These are phyloP conservation scores for Callionymus lyra DNA, from an alignment of 2,113 vertebrate genomes.

Conservation along the genomic window DNA sequence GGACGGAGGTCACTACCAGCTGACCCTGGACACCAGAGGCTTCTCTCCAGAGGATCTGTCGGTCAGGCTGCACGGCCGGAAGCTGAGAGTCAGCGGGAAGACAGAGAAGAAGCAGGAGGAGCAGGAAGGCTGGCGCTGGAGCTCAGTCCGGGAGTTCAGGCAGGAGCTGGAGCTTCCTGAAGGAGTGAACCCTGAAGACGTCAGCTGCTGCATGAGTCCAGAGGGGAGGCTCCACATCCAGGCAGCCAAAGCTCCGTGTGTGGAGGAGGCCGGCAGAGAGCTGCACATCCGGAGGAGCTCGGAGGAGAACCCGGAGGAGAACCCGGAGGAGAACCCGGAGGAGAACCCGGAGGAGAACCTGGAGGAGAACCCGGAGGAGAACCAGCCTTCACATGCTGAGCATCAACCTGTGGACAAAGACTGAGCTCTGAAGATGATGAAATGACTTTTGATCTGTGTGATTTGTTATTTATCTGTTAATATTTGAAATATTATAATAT, in stretches of 20 bases:
- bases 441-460: too few relatives aligned
- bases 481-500: too few relatives aligned
- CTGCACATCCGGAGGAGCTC: not conserved
- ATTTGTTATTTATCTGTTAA: too few relatives aligned
- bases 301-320: not conserved
- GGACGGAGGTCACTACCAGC: conserved; percentile 37
- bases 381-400: not conserved
- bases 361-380: not conserved
- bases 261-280: conserved; percentile 5
- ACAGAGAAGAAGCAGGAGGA: conserved; percentile 66
- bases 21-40: conserved; percentile 63
- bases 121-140: conserved; percentile 57
- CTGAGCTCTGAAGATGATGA: too few relatives aligned
- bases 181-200: conserved; percentile 48
- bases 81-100: conserved; percentile 63
- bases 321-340: not conserved
- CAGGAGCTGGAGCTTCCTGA: conserved; percentile 67
- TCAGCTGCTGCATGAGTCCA: conserved; percentile 58
- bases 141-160: conserved; percentile 63
- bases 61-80: conserved; percentile 66
- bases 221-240: conserved; percentile 62
- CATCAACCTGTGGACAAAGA: too few relatives aligned
- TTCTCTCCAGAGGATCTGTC: conserved; percentile 62
- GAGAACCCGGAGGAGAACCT: not conserved
- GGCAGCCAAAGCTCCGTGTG: conserved; percentile 27